Evolutionary conservation across 2,888 invertebrate species (phyloP).

Genomic region (Drosophila crucigera): DNA sequence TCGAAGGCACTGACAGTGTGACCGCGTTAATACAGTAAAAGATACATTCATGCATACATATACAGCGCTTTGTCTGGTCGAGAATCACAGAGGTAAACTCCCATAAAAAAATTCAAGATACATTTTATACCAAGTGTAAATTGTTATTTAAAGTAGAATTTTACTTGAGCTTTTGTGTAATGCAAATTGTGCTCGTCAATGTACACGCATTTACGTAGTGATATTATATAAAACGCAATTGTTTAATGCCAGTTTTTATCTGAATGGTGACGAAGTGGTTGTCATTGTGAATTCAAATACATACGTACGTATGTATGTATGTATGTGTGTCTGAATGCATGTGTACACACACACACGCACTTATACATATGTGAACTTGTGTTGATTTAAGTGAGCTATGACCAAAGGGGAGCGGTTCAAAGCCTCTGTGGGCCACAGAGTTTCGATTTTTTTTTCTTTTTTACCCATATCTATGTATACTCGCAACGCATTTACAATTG

Average conservation of each 20-base stretch:
- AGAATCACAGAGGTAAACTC: slow-evolving; percentile 70
- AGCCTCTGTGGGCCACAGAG: slow-evolving; percentile 59
- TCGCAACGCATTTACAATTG: slow-evolving; percentile 65
- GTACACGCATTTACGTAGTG: slow-evolving; percentile 52
- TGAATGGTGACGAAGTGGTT: slow-evolving; percentile 77
- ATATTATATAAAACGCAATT: slow-evolving; percentile 72
- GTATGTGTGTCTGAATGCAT: slow-evolving; percentile 34
- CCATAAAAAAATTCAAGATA: slow-evolving; percentile 57
- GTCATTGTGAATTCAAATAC: slow-evolving; percentile 71
- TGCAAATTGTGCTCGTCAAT: slow-evolving; percentile 48
- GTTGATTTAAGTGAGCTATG: slow-evolving; percentile 60
- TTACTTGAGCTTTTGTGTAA: slow-evolving; percentile 36
- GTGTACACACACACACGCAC: slow-evolving; percentile 22
- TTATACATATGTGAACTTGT: slow-evolving; percentile 55
- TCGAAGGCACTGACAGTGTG: slow-evolving; percentile 21
- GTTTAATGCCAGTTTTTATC: slow-evolving; percentile 72
- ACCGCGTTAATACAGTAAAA: slow-evolving; percentile 18
- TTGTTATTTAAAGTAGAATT: slow-evolving; percentile 42
- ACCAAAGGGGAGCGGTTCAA: slow-evolving; percentile 62
- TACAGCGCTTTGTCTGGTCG: slow-evolving; percentile 63
- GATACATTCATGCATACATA: slow-evolving; percentile 29
- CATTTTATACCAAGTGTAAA: slow-evolving; percentile 54
- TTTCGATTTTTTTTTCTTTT: slow-evolving; percentile 72
- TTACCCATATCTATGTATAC: slow-evolving; percentile 71
- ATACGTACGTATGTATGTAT: slow-evolving; percentile 37